Evolutionary conservation across 1,140 invertebrate species (phyloP), one percentile per base, ranked within the genome.

Genomic region (Drosophila tani): DNA sequence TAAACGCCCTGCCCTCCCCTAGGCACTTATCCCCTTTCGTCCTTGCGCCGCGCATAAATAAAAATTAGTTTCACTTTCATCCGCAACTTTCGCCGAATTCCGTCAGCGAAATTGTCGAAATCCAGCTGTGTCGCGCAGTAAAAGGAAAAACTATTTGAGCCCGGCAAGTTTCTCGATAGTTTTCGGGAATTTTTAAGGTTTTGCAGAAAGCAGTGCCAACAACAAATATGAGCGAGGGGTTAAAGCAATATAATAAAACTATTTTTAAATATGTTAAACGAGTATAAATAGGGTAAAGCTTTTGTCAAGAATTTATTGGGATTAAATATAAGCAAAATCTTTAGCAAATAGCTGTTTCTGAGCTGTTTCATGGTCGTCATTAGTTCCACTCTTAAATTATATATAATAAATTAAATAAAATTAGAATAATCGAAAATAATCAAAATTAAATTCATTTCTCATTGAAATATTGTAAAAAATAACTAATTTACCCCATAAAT

Each of bases 61-160:
- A 80, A 80, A 80, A 79, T 80, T 80, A 80, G 76, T 79, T 80
- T 80, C 76, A 74, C 76, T 80, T 74, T 74, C 69, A 67, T 51
- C 62, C 50, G 21, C 38, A 63, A 69, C 59, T 58, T 80, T 56
- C 59, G 14, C 59, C 68, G 21, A 64, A 46, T 70, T 77, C 57
- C 32, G 50, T 51, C 19, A 29, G 24, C 35, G 40, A 46, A 56
- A 24, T 56, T 55, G 14, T 3, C n/a, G 0, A 38, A 21, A 55
- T 57, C 15, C 8, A 49, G 35, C 47, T 58, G 21, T 27, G 45
- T 51, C 17, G 46, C 8, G 19, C 43, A n/a, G 19, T 56, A 21
- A 50, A 17, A 17, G 24, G n/a, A 11, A 69, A 38, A 69, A 53
- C 64, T 45, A 55, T 45, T 53, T 27, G 1, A 17, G 7, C 11